phyloP scores from a whole-genome alignment of 2,113 vertebrate species.

The Camelus bactrianus region DNA sequence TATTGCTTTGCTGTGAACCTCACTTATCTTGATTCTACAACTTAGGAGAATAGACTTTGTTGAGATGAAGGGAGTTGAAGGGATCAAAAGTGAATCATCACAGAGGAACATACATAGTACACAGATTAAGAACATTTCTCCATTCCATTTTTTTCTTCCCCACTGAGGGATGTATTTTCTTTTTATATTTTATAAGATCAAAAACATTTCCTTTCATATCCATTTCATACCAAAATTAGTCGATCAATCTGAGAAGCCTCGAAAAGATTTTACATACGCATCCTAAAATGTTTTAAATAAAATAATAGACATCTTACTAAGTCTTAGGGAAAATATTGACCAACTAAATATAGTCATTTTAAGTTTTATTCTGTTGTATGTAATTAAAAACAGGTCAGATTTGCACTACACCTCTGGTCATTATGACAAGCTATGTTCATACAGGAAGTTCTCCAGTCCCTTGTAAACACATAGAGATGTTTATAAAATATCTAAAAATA shows the following conservation, averaged over 20 bases:
- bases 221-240: background rate
- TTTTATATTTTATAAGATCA: background rate
- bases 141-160: background rate
- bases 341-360: background rate
- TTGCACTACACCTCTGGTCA: background rate
- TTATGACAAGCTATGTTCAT: background rate
- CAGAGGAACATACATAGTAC: background rate
- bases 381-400: slow-evolving; percentile 8
- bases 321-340: background rate
- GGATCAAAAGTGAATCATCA: background rate
- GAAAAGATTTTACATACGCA: background rate
- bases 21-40: background rate
- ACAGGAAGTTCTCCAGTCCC: background rate
- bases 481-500: slow-evolving; percentile 5
- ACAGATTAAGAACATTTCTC: background rate
- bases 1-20: slow-evolving; percentile 36
- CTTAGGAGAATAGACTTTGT: background rate
- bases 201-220: background rate
- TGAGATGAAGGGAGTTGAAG: background rate
- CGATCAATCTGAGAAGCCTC: background rate
- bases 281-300: slow-evolving; percentile 12
- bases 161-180: background rate
- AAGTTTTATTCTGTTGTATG: background rate
- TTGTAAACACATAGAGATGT: background rate
- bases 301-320: background rate